phyloP scores from a whole-genome alignment of 2,113 vertebrate genomes.

The Pelusios castaneus region DNA sequence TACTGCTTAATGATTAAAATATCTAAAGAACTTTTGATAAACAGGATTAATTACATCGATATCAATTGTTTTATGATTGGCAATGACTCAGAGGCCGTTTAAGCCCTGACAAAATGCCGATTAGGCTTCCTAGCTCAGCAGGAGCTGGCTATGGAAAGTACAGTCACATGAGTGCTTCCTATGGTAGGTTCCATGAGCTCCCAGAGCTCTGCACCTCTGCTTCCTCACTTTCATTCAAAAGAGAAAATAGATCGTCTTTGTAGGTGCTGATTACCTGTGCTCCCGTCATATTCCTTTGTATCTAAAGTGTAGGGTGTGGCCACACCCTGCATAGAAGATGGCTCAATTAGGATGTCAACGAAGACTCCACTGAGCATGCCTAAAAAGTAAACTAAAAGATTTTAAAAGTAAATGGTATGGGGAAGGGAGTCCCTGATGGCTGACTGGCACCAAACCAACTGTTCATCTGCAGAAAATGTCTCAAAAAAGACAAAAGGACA shows the following conservation, averaged over 20 bases:
- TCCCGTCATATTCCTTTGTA: not conserved
- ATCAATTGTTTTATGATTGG: fast-evolving
- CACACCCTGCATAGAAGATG: not conserved
- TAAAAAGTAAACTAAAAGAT: not conserved
- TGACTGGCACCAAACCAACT: not conserved
- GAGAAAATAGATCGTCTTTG: not conserved
- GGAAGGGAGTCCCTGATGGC: not conserved
- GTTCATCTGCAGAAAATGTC: not conserved
- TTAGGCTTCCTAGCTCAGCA: not conserved
- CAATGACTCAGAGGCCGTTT: fast-evolving
- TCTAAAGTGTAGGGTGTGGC: not conserved
- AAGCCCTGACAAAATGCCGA: not conserved
- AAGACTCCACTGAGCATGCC: fast-evolving
- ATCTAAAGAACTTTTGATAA: not conserved
- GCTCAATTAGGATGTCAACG: not conserved
- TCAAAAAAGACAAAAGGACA: not conserved
- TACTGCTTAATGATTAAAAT: not conserved
- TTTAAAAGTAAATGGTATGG: not conserved
- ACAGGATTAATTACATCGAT: fast-evolving
- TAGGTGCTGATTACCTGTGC: not conserved
- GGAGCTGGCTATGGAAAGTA: not conserved
- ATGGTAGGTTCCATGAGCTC: not conserved
- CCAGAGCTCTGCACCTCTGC: not conserved
- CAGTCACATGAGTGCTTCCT: not conserved
- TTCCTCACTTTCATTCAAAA: not conserved